These are phyloP conservation scores for Lepidochrysops patricia DNA, from an alignment of 2,888 invertebrate species.

Conservation along the genomic window DNA sequence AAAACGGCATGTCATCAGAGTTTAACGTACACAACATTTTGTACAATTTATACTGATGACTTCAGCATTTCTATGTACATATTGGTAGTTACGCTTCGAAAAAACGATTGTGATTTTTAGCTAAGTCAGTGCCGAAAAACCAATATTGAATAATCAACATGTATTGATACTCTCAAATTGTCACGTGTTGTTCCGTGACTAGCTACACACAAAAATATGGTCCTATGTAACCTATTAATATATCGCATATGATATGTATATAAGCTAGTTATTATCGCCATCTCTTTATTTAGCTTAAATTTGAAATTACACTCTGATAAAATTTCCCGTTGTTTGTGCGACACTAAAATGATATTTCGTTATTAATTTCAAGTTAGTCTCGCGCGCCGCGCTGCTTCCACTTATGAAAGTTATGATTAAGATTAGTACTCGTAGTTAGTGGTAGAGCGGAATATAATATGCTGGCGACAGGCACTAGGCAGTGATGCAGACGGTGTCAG, in stretches of 20 bases:
- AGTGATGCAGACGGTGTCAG: slow-evolving; percentile 32
- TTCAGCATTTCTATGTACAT: slow-evolving; percentile 1
- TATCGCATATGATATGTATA: too few relatives aligned
- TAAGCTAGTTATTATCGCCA: too few relatives aligned
- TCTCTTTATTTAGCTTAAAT: background rate
- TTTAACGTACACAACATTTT: background rate
- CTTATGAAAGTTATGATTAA: slow-evolving; percentile 8
- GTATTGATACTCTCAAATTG: background rate
- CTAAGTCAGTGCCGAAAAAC: background rate
- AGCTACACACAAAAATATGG: too few relatives aligned
- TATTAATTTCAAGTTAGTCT: background rate
- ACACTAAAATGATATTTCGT: background rate
- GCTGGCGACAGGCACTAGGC: slow-evolving; percentile 14
- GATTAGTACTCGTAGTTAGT: slow-evolving; percentile 9
- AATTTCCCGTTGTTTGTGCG: background rate
- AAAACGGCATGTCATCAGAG: background rate
- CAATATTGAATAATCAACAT: slow-evolving; percentile 7
- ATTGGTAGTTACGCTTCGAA: background rate
- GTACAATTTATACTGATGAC: background rate
- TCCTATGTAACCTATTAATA: too few relatives aligned
- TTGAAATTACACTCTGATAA: background rate
- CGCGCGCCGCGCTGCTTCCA: background rate
- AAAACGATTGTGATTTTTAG: slow-evolving; percentile 7
- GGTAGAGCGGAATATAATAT: slow-evolving; percentile 5
- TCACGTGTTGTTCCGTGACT: background rate